These are phyloP conservation scores for Archips xylosteana DNA, from an alignment of 2,888 invertebrate genomes.

Conservation along the genomic window DNA sequence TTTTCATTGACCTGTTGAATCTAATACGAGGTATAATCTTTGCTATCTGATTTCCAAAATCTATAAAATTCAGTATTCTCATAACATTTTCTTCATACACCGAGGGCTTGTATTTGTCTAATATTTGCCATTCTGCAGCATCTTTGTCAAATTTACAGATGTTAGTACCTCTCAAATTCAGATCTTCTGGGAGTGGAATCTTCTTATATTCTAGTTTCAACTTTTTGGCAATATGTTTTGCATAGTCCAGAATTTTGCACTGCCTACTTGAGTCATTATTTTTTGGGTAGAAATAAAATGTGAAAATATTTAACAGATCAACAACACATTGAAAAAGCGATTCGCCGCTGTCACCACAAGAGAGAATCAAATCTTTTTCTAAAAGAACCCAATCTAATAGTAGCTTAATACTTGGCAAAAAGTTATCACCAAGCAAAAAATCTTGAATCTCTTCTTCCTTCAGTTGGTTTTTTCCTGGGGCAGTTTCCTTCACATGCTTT, in stretches of 20 bases:
- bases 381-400: constrained; percentile 94
- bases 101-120: constrained; percentile 82
- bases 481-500: constrained; percentile 46
- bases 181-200: constrained; percentile 91
- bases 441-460: constrained; percentile 83
- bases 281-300: constrained; percentile 86
- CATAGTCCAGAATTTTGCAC: constrained; percentile 67
- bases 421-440: constrained; percentile 85
- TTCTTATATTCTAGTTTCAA: constrained; percentile 86
- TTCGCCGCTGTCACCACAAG: constrained; percentile 92
- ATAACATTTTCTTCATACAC: constrained; percentile 90
- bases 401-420: constrained; percentile 89
- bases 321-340: constrained; percentile 92
- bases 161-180: constrained; percentile 89
- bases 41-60: constrained; percentile 91
- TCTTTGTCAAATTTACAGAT: constrained; percentile 89
- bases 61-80: constrained; percentile 91
- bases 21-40: constrained; percentile 88
- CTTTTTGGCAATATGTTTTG: constrained; percentile 72
- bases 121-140: constrained; percentile 89
- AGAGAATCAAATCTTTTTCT: constrained; percentile 91
- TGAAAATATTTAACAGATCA: constrained; percentile 92
- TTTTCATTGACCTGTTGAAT: constrained; percentile 84
- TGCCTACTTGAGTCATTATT: constrained; percentile 53
- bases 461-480: constrained; percentile 57